Evolutionary conservation across 2,113 vertebrate genomes (phyloP), one percentile per base, ranked within the genome.

Genomic region (Morone saxatilis): DNA sequence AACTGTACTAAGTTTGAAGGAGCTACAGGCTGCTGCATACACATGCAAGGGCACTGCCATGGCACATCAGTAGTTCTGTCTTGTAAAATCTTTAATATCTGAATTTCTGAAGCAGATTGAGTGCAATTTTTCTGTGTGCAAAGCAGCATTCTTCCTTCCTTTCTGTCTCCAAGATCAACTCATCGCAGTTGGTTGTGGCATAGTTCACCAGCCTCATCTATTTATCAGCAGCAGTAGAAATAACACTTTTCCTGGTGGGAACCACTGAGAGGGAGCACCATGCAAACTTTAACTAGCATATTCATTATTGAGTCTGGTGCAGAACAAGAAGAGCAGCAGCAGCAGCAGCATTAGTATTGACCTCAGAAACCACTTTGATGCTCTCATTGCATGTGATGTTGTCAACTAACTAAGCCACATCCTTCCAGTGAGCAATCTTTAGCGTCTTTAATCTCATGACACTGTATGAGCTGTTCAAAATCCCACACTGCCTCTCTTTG

Each of bases 371-470:
- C 17, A n/a, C 47, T 76, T 68, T 68, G 70, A 78, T 20, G 11
- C 48, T 61, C 22, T 71, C 66, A 4, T 56, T 25, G 5, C 36
- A 25, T 63, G 50, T 63, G n/a, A 54, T 41, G 16, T 47, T 47
- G 3, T 38, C 59, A 45, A 40, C 62, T 5, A 56, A 17, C 41
- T 67, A 43, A 70, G 20, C 38, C 53, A 59, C 70, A 31, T 31
- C 31, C 31, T 31, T 31, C 31, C 31, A 31, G 31, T 31, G 31
- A 31, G 1, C 31, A 12, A 51, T 75, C 66, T 79, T 70, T 36
- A 56, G 12, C 43, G 40, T 80, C 67, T 87, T 67, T 83, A 80
- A 87, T 85, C 83, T n/a, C 25, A 8, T 22, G 47, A 60, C 71
- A 66, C 51, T 61, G 20, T 59, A 12, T 71, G 57, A 80, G 76